These are phyloP conservation scores for Brachypterus glaber DNA, from an alignment of 2,888 invertebrate genomes.

Conservation along the genomic window DNA sequence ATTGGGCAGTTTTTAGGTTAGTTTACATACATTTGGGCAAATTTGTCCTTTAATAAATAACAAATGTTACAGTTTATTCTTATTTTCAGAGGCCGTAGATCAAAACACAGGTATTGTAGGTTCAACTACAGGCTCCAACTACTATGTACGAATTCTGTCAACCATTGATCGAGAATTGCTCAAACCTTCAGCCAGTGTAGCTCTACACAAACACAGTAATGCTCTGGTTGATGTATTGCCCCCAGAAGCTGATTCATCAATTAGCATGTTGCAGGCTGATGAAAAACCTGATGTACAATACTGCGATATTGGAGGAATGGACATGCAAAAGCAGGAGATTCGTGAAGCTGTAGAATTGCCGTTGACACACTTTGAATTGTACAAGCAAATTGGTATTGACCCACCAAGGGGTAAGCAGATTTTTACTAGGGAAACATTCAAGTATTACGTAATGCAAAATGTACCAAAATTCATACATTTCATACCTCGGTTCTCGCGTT, in stretches of 20 bases:
- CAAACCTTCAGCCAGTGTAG: constrained; percentile 97
- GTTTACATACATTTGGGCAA: too few species aligned
- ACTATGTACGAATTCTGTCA: constrained; percentile 96
- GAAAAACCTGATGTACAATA: constrained; percentile 98
- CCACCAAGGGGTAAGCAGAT: constrained; percentile 55
- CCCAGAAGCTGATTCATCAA: constrained; percentile 97
- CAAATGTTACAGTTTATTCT: neutral
- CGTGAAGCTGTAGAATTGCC: constrained; percentile 97
- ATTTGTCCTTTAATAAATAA: too few species aligned
- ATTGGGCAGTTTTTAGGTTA: constrained; percentile 86
- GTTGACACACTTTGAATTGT: constrained; percentile 94
- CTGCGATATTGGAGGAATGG: constrained; percentile 98
- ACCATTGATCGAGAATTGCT: constrained; percentile 95
- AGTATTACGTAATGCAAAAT: too few species aligned
- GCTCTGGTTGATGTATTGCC: constrained; percentile 98
- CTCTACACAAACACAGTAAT: constrained; percentile 98
- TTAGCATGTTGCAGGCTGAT: constrained; percentile 94
- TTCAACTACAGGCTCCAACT: constrained; percentile 98
- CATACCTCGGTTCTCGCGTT: too few species aligned
- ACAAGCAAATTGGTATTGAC: constrained; percentile 98
- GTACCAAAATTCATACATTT: too few species aligned
- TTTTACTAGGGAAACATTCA: neutral
- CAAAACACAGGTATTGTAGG: constrained; percentile 99
- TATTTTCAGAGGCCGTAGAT: constrained; percentile 79
- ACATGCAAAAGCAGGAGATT: constrained; percentile 99